Evolutionary conservation across 2,888 invertebrate species (phyloP).

Genomic region (Taphrorychus bicolor): DNA sequence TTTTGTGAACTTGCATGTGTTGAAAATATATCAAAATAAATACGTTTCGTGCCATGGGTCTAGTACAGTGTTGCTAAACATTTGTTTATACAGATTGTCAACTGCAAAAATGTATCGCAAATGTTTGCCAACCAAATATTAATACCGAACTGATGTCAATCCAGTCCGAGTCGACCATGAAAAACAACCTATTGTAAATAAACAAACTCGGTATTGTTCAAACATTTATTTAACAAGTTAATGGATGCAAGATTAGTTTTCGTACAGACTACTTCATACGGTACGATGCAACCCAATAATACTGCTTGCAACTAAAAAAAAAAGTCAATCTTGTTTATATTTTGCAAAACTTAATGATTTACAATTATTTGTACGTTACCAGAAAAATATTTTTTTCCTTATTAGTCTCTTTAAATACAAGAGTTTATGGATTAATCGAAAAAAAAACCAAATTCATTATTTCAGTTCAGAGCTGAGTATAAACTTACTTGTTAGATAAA

Average conservation of each 20-base stretch:
- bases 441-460: not conserved
- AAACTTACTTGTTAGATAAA: not conserved
- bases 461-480: not conserved
- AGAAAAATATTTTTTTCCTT: too few species aligned
- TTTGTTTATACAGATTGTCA: not conserved
- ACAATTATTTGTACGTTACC: too few species aligned
- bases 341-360: too few species aligned
- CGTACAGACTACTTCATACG: not conserved
- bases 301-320: not conserved
- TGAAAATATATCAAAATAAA: too few species aligned
- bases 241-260: constrained; percentile 27
- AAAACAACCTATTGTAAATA: constrained; percentile 19
- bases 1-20: too few species aligned
- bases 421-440: too few species aligned
- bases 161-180: constrained; percentile 18
- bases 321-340: too few species aligned
- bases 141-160: constrained; percentile 23
- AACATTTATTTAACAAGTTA: constrained; percentile 21
- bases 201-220: constrained; percentile 28
- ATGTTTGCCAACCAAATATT: constrained; percentile 1
- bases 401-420: too few species aligned
- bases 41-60: not conserved
- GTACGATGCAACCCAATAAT: not conserved
- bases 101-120: not conserved
- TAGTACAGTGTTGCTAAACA: not conserved